Base-by-base conservation (phyloP, 2,888 invertebrate species). In the Meloe dianella region DNA sequence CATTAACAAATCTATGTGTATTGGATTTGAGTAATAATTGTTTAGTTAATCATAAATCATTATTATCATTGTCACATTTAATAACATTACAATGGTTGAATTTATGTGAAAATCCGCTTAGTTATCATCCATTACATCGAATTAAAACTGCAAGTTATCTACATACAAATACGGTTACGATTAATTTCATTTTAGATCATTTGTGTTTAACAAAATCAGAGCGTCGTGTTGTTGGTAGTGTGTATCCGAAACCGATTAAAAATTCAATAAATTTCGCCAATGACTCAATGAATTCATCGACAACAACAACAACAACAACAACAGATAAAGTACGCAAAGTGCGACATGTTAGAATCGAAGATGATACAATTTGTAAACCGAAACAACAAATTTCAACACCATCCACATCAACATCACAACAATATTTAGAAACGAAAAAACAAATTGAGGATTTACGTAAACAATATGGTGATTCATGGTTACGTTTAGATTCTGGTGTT, bases 11-110 rank as follows among this genome's bases (percentile, higher is more conserved):
- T 71, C 76, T 91, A 22, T 84, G 82, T 12, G 87, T 88, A 76
- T 80, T 91, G 59, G 89, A 91, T 82, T 78, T 91, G 58, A 87
- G 89, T 0, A 86, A 87, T 63, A 91, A 91, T 79, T 89, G 87
- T 75, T 79, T 91, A 64, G 77, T 88, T 14, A 87, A 90, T 69
- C 90, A 90, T 78, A 81, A 84, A n/a, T 81, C 81, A 47, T 80
- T 91, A 12, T 80, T 85, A 75, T 86, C 88, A 8, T 74, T 91
- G 12, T 85, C 86, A 59, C 84, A 85, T 57, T 83, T 91, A 71
- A 79, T 85, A 2, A 83, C 86, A 0, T 81, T 91, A 6, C 81
- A 86, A 58, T 86, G 85, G 78, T 75, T 91, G 12, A 86, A 86
- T 73, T 81, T 91, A 14, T 84, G 84, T 70, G 88, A 88, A 6